Conservation (phyloP, 2,888 invertebrate species). For the Rhogogaster chlorosoma region DNA sequence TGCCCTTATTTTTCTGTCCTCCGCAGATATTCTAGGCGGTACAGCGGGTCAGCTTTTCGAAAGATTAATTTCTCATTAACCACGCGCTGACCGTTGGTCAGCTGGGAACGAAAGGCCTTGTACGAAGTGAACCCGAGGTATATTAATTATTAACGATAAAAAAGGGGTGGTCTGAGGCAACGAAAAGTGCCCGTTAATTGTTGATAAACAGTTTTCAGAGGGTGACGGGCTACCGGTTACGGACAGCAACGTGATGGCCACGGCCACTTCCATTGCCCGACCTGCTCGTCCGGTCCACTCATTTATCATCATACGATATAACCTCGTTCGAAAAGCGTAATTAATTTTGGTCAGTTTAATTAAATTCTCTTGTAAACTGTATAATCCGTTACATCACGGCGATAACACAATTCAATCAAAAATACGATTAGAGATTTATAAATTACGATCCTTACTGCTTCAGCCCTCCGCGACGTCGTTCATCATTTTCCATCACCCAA, state of each 20-base stretch:
- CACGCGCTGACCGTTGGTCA: constrained; percentile 35
- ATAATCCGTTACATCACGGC: constrained; percentile 32
- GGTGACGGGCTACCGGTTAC: background rate
- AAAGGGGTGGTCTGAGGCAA: background rate
- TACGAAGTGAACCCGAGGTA: constrained; percentile 26
- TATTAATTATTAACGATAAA: constrained; percentile 45
- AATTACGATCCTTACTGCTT: background rate
- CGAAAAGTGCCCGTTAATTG: constrained; percentile 52
- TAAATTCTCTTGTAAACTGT: constrained; percentile 48
- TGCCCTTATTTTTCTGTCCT: constrained; percentile 26
- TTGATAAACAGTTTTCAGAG: constrained; percentile 38
- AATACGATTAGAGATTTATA: constrained; percentile 16
- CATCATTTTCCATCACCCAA: background rate
- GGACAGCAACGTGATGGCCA: constrained; percentile 45
- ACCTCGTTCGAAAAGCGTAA: constrained; percentile 41
- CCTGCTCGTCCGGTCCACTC: constrained; percentile 42
- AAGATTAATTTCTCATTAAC: constrained; percentile 50
- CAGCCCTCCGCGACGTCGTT: background rate
- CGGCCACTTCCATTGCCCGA: constrained; percentile 25
- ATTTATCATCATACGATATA: constrained; percentile 47
- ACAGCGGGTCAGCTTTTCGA: constrained; percentile 6
- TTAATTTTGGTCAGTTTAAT: constrained; percentile 55
- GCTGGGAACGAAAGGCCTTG: constrained; percentile 33
- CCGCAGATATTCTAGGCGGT: background rate
- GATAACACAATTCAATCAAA: constrained; percentile 48